Percentiles rank a stretch among this genome's conserved stretches.
phyloP scores from a whole-genome alignment of 1,140 invertebrate species.

The Aethina tumida region DNA sequence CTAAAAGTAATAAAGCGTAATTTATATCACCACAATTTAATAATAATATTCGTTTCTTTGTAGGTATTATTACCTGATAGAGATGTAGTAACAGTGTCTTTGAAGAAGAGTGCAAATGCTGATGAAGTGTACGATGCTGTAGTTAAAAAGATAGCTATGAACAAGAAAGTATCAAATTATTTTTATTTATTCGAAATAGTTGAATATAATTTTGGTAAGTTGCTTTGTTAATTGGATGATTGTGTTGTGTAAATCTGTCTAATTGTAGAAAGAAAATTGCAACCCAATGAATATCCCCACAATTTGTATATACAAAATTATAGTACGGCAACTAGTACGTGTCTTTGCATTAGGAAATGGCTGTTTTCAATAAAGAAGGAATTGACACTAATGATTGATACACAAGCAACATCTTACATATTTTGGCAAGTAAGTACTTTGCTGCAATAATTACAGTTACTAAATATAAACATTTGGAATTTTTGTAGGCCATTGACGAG shows the following conservation, averaged over 20 bases:
- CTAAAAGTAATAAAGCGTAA: conserved; percentile 58
- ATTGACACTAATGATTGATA: conserved; percentile 51
- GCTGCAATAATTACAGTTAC: not conserved
- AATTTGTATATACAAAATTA: conserved; percentile 99
- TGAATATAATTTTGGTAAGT: conserved; percentile 86
- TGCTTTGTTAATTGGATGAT: not conserved
- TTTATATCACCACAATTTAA: not conserved
- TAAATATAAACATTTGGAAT: not conserved
- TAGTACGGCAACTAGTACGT: conserved; percentile 94
- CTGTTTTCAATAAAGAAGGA: conserved; percentile 75
- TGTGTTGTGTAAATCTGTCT: conserved; percentile 3
- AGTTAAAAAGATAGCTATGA: conserved; percentile 76
- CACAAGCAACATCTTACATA: conserved; percentile 60
- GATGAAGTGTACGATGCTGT: conserved; percentile 86
- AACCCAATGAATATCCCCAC: conserved; percentile 90
- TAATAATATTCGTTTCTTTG: conserved; percentile 13
- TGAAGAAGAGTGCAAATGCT: conserved; percentile 83
- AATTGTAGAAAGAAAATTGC: conserved; percentile 79
- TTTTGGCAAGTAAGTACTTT: conserved; percentile 56
- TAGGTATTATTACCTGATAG: conserved; percentile 61
- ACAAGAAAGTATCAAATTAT: conserved; percentile 71
- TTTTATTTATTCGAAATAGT: conserved; percentile 98
- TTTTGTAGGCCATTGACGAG: conserved; percentile 80
- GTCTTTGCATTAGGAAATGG: conserved; percentile 90
- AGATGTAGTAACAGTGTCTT: conserved; percentile 82